Percentiles rank a stretch among this genome's conserved stretches.
Conservation (phyloP, 2,888 invertebrate species). For the Drosophila mettleri region DNA sequence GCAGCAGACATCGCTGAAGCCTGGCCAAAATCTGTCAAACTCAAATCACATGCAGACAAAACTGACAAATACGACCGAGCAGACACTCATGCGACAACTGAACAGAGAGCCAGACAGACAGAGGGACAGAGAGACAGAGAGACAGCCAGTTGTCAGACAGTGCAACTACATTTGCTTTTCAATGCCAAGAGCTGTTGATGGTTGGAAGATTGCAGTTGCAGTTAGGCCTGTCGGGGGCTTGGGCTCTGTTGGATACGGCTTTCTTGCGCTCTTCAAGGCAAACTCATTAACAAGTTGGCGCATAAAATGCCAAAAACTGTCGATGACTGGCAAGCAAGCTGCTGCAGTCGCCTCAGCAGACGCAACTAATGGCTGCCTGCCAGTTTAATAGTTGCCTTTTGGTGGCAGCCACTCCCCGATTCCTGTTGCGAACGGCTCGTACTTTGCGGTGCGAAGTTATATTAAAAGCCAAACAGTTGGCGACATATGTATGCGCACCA, state of each 20-base stretch:
- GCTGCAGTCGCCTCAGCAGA: constrained; percentile 29
- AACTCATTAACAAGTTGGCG: constrained; percentile 78
- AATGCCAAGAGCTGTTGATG: constrained; percentile 53
- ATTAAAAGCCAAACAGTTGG: constrained; percentile 74
- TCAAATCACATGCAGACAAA: constrained; percentile 73
- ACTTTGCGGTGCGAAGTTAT: constrained; percentile 57
- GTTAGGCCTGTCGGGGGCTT: constrained; percentile 31
- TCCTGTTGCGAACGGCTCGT: constrained; percentile 56
- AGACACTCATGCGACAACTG: constrained; percentile 33
- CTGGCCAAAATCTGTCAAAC: constrained; percentile 70
- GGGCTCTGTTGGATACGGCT: not conserved
- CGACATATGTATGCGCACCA: constrained; percentile 47
- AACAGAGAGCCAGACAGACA: constrained; percentile 13
- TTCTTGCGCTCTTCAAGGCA: constrained; percentile 39
- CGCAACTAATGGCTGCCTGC: constrained; percentile 74
- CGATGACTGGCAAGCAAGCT: constrained; percentile 56
- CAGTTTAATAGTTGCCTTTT: constrained; percentile 61
- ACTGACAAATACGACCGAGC: constrained; percentile 42
- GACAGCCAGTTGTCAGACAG: constrained; percentile 24
- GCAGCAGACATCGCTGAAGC: constrained; percentile 31
- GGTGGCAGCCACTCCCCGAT: constrained; percentile 24
- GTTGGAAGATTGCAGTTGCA: constrained; percentile 43
- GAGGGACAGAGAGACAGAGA: constrained; percentile 17
- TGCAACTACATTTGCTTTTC: constrained; percentile 48
- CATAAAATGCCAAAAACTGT: constrained; percentile 68